Percentiles rank a stretch among this genome's conserved stretches.
phyloP scores from a whole-genome alignment of 2,113 vertebrate genomes.

The Paracanthobrama guichenoti region DNA sequence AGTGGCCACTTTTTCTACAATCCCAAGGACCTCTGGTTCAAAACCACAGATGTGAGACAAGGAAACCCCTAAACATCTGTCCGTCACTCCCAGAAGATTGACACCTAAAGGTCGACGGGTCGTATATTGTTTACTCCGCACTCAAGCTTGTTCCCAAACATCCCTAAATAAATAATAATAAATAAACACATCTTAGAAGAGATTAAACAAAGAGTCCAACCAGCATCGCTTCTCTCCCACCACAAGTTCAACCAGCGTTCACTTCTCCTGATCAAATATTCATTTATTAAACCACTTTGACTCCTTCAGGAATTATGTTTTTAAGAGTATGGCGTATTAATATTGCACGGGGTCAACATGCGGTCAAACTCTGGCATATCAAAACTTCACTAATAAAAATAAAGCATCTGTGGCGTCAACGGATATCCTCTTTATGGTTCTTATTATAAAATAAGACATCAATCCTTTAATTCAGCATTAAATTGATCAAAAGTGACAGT shows the following conservation, averaged over 20 bases:
- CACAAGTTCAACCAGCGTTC: constrained; percentile 7
- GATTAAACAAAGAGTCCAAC: constrained; percentile 15
- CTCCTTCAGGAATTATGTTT: constrained; percentile 7
- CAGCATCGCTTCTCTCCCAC: no score
- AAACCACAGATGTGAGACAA: constrained; percentile 14
- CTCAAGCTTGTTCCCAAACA: constrained; percentile 48
- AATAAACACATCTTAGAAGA: constrained; percentile 19
- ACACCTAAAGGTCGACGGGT: constrained; percentile 39
- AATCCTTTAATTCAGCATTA: neutral
- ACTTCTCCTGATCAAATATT: constrained; percentile 24
- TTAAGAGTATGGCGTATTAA: neutral
- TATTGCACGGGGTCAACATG: neutral
- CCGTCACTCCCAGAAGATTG: neutral
- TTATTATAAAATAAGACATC: neutral
- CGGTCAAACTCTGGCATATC: neutral
- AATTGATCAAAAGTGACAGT: neutral
- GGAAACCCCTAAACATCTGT: neutral
- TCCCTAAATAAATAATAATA: no score
- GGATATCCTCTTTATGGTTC: neutral
- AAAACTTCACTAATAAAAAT: neutral
- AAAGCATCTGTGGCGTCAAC: neutral
- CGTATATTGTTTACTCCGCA: constrained; percentile 30
- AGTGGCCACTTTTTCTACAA: neutral
- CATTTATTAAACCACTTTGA: constrained; percentile 33
- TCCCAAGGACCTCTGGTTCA: neutral